A percentile compares a stretch with the other conserved stretches of the same genome.
These are phyloP conservation scores for Gavia stellata DNA, from an alignment of 2,113 vertebrate species.

Conservation along the genomic window DNA sequence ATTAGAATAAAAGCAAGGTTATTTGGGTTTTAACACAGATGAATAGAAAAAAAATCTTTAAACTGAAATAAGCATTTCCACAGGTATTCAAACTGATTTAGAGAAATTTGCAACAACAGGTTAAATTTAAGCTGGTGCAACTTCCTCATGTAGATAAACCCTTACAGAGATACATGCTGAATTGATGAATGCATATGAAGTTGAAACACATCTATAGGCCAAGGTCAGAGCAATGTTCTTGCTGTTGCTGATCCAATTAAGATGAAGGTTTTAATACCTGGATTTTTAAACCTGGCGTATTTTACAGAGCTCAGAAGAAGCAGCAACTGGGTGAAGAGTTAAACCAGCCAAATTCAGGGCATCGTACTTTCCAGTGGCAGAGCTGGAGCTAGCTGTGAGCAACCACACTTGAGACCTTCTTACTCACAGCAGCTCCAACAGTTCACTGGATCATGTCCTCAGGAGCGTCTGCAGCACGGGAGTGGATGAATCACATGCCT, in stretches of 20 bases:
- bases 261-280: background rate
- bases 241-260: constrained; percentile 16
- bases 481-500: background rate
- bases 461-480: background rate
- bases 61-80: constrained; percentile 7
- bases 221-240: background rate
- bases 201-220: background rate
- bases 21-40: background rate
- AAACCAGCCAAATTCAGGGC: background rate
- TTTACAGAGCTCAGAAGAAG: background rate
- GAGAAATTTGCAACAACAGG: constrained; percentile 11
- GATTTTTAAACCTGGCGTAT: background rate
- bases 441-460: background rate
- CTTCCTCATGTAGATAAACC: background rate
- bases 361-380: background rate
- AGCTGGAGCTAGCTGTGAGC: fast-evolving
- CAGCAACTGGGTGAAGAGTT: background rate
- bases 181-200: background rate
- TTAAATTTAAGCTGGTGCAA: background rate
- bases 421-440: background rate
- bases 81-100: constrained; percentile 11
- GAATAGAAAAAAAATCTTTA: constrained; percentile 1
- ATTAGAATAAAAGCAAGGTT: background rate
- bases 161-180: background rate
- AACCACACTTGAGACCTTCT: background rate